These are phyloP conservation scores for Escarpia spicata DNA, from an alignment of 2,888 invertebrate genomes.

Conservation along the genomic window DNA sequence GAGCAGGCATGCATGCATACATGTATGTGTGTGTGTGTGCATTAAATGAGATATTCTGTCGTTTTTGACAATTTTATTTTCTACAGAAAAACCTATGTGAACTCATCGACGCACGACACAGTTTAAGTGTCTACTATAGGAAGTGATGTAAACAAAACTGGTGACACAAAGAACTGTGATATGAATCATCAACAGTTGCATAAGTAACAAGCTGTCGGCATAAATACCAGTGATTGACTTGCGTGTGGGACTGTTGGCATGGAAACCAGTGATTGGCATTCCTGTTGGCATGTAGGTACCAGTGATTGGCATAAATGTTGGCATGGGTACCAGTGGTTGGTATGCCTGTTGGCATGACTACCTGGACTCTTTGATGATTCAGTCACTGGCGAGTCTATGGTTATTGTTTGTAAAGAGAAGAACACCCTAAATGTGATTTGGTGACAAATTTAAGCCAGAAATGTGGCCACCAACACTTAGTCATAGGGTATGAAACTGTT, in stretches of 20 bases:
- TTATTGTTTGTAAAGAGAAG: background rate
- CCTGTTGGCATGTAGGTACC: background rate
- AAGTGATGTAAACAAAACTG: background rate
- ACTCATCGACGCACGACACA: background rate
- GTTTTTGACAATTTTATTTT: background rate
- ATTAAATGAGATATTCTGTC: background rate
- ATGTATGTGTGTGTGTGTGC: background rate
- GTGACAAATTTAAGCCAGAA: background rate
- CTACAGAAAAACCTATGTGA: background rate
- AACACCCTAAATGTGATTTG: background rate
- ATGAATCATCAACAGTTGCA: conserved; percentile 13
- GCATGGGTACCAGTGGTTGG: background rate
- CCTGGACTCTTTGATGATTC: background rate
- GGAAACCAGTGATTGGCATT: background rate
- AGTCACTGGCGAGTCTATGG: too few species aligned
- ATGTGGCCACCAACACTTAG: background rate
- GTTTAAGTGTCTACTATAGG: too few species aligned
- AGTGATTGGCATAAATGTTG: background rate
- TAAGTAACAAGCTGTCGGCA: background rate
- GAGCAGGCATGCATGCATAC: background rate
- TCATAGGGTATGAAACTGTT: background rate
- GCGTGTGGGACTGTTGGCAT: background rate
- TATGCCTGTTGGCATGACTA: background rate
- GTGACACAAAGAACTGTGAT: background rate
- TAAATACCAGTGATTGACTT: background rate